Base-by-base conservation (phyloP, 2,888 invertebrate species). In the Chirona hameri region DNA sequence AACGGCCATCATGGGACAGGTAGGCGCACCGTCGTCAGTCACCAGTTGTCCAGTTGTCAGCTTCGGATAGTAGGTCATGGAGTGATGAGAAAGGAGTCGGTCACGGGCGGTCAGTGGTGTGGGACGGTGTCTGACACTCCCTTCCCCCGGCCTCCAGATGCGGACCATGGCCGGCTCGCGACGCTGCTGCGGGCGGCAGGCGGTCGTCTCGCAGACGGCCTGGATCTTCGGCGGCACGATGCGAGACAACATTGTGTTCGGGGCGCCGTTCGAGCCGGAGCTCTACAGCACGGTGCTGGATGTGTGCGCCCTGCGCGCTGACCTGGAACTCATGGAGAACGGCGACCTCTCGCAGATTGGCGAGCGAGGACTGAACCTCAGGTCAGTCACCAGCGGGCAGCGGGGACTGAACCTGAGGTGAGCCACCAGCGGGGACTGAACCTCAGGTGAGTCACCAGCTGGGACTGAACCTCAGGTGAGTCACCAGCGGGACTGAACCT, bases 301-400 rank as follows among this genome's bases (percentile, higher is more conserved):
- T 84, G 94, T 96, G 0, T 99, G 98, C 88, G 97, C 98, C 5
- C 90, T 99, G 83, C 92, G 91, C 85, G 92, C 95, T 0, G 99
- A 99, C 90, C 92, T 99, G 85, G 94, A 95, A 80, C 96, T 98
- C 89, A 89, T 99, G 65, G 95, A 96, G 0, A 97, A 94, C n/a
- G 97, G 98, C 0, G 99, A 99, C 89, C 91, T 92, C 87, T 99
- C 99, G 0, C 99, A 99, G 90, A 99, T 99, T 85, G 99, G 99
- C 84, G 99, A 99, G 89, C 99, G 98, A 91, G 95, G 95, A 88
- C 93, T 94, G 83, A 94, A 94, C 87, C 88, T 95, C 52, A 84
- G 84, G 84, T 79, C 9, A 39, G 31, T 65, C n/a, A 21, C 7
- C 65, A n/a, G n/a, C 85, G 29, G 83, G n/a, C n/a, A n/a, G n/a